Evolutionary conservation across 2,888 invertebrate genomes (phyloP), one percentile per base, ranked within the genome.

Genomic region (Cotesia congregata): DNA sequence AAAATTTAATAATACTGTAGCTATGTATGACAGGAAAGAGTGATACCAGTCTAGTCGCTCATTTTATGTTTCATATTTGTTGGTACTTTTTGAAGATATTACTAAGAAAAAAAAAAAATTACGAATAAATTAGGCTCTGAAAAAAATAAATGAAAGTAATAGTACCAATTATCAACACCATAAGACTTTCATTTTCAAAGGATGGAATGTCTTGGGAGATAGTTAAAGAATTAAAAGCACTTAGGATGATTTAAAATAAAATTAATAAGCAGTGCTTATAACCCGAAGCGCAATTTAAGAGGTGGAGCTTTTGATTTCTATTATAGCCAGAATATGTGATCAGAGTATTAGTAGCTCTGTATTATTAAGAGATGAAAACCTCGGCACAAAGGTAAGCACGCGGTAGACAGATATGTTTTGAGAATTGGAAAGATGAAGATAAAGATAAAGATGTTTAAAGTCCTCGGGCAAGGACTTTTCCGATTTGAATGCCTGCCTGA

Each of bases 331-430:
- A 89, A 89, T 89, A 89, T 89, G 88, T 88, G 88, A 89, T 89
- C 89, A 87, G 88, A 87, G 89, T 89, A 89, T 89, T 89, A 89
- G 88, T 86, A 86, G 84, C 84, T 85, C 84, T 88, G 87, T 89
- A 89, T 89, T 89, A 89, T 88, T 88, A 87, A 88, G 86, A 87
- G 76, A 81, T 79, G 83, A 84, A 85, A 85, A 85, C 30, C 50
- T 50, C 7, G 50, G 12, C 12, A 12, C 50, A 50, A 50, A 50
- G 50, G 50, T 50, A 50, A 50, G 50, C 50, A 50, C 50, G 50
- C 50, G 50, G 12, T 50, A 50, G 50, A 84, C 50, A 50, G 85
- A 86, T 86, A 69, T 50, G 12, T 69, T 50, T 64, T 38, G 39
- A 78, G 74, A 74, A 75, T 62, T 62, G 74, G 68, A 70, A 70